Base-by-base conservation (phyloP, 1,140 invertebrate genomes). In the Drosophila pandora region DNA sequence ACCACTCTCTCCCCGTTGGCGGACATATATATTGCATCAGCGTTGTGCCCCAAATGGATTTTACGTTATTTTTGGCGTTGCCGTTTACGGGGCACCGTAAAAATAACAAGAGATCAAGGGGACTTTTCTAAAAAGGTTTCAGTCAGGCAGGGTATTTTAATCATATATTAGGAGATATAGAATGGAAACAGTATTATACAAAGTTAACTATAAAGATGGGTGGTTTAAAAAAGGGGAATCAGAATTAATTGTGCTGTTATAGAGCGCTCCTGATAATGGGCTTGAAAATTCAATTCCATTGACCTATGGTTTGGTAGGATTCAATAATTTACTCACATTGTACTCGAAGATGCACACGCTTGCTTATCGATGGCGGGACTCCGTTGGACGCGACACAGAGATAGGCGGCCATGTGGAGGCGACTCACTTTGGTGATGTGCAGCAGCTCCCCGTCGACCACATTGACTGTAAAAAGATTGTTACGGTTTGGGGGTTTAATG, bases 381-480 rank as follows among this genome's bases (percentile, higher is more conserved):
- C 96, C 96, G 84, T 97, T 97, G 37, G 95, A 96, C 10, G 96
- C 97, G 52, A 98, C 96, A 89, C 96, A 97, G 41, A 97, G 92
- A 92, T 97, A 97, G 12, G 96, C 95, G 2, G 96, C 97, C 97
- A 98, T 98, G 85, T 98, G 97, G 17, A 98, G 93, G 47, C 97
- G 94, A 68, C 96, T 97, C 62, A 98, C 96, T 94, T 97, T 97
- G 12, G 94, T 95, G 65, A 98, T 96, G 67, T 95, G 95, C 73
- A 98, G 92, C 45, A 95, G 93, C 91, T 97, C 96, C 5, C 97
- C 96, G 88, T 97, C 95, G 8, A 97, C 95, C 10, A 96, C 95
- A 88, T 96, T 96, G 13, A 97, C 96, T 96, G 43, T 45, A 43
- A 21, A 6, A 21, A 12, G 10, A 37, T 10, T 37, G 6, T 8